A percentile compares a stretch with the other conserved stretches of the same genome.
phyloP scores from a whole-genome alignment of 2,888 invertebrate genomes.

The Drosophila phalerata region DNA sequence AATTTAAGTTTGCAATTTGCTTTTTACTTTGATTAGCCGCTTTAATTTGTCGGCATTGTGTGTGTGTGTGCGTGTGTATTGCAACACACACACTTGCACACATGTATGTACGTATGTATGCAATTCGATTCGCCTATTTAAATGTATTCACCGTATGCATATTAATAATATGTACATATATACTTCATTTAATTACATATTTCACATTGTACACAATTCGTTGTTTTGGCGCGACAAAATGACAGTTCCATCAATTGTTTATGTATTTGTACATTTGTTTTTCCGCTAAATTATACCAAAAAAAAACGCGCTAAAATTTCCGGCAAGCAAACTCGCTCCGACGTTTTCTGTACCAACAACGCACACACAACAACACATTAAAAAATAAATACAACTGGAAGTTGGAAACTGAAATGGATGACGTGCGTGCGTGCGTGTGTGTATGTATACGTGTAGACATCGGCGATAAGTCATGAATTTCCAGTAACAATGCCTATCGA shows the following conservation, averaged over 20 bases:
- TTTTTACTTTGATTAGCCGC: conserved; percentile 27
- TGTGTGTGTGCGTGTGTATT: not conserved
- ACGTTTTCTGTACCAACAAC: conserved; percentile 69
- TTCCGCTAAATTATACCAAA: conserved; percentile 18
- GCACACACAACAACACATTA: conserved; percentile 74
- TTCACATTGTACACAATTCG: conserved; percentile 26
- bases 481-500: conserved; percentile 42
- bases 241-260: conserved; percentile 7
- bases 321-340: conserved; percentile 63
- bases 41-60: conserved; percentile 37
- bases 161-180: too few species aligned
- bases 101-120: not conserved
- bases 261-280: conserved; percentile 20
- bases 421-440: conserved; percentile 61
- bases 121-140: conserved; percentile 8
- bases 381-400: conserved; percentile 83
- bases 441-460: conserved; percentile 56
- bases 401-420: conserved; percentile 49
- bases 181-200: conserved; percentile 13
- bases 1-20: too few species aligned
- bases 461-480: conserved; percentile 37
- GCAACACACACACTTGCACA: conserved; percentile 10
- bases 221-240: conserved; percentile 15
- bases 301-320: conserved; percentile 74
- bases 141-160: conserved; percentile 30